Base-by-base conservation (phyloP, 1,140 invertebrate genomes). In the Diuraphis noxia region DNA sequence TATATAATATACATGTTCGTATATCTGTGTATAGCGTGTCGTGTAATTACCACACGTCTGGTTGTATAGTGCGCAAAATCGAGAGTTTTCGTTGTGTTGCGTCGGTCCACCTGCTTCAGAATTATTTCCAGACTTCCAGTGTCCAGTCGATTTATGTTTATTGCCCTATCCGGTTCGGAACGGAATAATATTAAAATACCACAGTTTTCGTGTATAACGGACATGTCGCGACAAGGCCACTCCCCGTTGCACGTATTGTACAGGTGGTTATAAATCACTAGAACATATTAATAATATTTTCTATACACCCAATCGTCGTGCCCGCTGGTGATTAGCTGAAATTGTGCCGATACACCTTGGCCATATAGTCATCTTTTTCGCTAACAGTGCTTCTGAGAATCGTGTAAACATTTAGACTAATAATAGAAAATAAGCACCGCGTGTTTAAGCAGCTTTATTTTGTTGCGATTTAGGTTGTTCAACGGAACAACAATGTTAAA, bases 241-340 rank as follows among this genome's bases (percentile, higher is more conserved):
- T 40, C 23, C 6, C 41, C n/a, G 82, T 46, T 84, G 19, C n/a
- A n/a, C n/a, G n/a, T 9, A 21, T 85, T 52, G 9, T 86, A 30
- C 87, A 72, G 56, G 82, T 85, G 38, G 49, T 88, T n/a, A 90
- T 90, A 90, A 90, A 90, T 90, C 88, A 79, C 19, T 46, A 23
- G n/a, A 46, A 77, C 19, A 77, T 79, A n/a, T n/a, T n/a, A n/a
- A n/a, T n/a, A n/a, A n/a, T n/a, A n/a, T n/a, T n/a, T 89, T 89
- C 30, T 46, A 25, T 52, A 38, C 8, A 85, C 36, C 30, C 21
- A 72, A 43, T 19, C 87, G 9, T 34, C 17, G 3, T 49, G 72
- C 40, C 72, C 88, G 63, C 88, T 36, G 34, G 63, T 77, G 41
- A 49, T 90, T 7, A 79, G 43, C 34, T 77, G 36, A 90, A 77